Evolutionary conservation across 2,888 invertebrate species (phyloP).

Genomic region (Strigamia transsilvanica): DNA sequence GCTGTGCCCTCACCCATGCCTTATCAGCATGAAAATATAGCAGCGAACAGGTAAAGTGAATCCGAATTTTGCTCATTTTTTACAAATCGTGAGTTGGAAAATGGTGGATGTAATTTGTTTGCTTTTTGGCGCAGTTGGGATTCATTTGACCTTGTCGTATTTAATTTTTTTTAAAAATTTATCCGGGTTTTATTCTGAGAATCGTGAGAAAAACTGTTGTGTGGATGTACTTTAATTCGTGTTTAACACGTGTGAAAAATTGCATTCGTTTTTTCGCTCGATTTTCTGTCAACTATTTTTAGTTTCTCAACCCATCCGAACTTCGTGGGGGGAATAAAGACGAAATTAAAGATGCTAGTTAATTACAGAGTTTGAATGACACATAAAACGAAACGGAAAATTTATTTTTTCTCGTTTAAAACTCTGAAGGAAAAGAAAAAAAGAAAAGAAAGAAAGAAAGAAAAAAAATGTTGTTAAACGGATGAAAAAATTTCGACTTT

Average conservation of each 20-base stretch:
- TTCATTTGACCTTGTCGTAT: conserved; percentile 31
- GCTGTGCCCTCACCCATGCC: neutral
- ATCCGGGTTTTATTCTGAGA: conserved; percentile 19
- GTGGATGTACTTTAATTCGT: neutral
- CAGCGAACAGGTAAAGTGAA: conserved; percentile 5
- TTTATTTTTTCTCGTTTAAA: neutral
- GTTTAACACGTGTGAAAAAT: neutral
- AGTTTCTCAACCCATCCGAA: neutral
- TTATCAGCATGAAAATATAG: neutral
- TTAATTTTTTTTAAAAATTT: conserved; percentile 16
- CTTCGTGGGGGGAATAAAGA: neutral
- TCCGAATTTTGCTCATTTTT: neutral
- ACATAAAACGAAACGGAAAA: neutral
- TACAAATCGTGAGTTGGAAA: neutral
- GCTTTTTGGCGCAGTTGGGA: conserved; percentile 22
- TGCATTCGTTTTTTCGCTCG: neutral
- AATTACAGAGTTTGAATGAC: neutral
- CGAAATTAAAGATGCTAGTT: conserved; percentile 6
- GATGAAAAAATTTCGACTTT: conserved; percentile 32
- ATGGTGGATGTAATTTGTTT: conserved; percentile 20
- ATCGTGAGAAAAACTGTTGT: neutral
- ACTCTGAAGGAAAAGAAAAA: neutral
- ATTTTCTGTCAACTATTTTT: neutral
- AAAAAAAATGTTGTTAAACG: neutral
- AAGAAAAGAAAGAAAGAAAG: too few species aligned